Conservation (phyloP, 2,797 vertebrate genomes). For the Gadopsis bispinosus region DNA sequence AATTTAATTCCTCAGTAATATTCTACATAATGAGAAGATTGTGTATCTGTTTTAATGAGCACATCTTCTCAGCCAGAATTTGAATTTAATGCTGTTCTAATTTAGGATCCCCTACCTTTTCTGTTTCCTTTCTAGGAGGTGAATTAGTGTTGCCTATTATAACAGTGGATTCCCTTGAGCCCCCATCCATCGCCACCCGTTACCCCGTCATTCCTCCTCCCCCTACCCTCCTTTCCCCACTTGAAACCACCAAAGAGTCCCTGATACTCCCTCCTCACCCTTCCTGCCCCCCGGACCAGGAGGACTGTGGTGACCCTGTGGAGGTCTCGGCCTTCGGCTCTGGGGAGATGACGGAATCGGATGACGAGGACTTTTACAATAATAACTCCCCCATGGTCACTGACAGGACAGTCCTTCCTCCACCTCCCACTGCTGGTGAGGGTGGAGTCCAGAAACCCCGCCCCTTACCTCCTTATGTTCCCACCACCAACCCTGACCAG, state of each 20-base stretch:
- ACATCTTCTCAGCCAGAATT: conserved; percentile 46
- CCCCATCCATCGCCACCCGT: conserved; percentile 93
- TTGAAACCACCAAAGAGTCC: conserved; percentile 95
- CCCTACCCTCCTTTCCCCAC: conserved; percentile 91
- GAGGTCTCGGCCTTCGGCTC: conserved; percentile 96
- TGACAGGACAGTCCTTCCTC: conserved; percentile 92
- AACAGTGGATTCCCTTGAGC: conserved; percentile 96
- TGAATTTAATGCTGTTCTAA: conserved; percentile 71
- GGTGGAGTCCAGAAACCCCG: conserved; percentile 84
- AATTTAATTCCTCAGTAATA: conserved; percentile 43
- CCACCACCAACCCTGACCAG: conserved; percentile 86
- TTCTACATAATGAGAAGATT: conserved; percentile 60
- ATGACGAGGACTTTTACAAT: conserved; percentile 97
- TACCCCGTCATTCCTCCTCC: conserved; percentile 93
- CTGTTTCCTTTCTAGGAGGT: conserved; percentile 91
- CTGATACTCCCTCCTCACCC: conserved; percentile 89
- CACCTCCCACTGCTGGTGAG: conserved; percentile 85
- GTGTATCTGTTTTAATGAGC: conserved; percentile 50
- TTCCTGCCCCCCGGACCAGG: conserved; percentile 91
- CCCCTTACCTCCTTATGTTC: conserved; percentile 84
- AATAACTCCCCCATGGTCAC: conserved; percentile 92
- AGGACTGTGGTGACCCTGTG: conserved; percentile 94
- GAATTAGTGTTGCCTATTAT: conserved; percentile 98
- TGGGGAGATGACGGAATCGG: conserved; percentile 94
- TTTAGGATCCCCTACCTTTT: conserved; percentile 79